Percentiles rank a stretch among this genome's conserved stretches.
These are phyloP conservation scores for Gobio occitaniae DNA, from an alignment of 2,797 vertebrate species.

Conservation along the genomic window DNA sequence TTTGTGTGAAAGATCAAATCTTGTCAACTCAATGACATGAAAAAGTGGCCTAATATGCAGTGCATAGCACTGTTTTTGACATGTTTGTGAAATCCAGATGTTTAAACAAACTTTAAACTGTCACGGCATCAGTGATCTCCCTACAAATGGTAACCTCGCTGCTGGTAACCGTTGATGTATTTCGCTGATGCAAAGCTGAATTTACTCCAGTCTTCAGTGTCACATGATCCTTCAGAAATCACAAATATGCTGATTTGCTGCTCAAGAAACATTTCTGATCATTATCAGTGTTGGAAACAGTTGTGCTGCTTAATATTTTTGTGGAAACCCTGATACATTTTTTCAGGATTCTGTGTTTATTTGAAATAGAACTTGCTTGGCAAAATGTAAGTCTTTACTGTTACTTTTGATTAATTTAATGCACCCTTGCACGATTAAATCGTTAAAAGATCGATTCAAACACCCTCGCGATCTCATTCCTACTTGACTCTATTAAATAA, in stretches of 20 bases:
- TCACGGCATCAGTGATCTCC: not conserved
- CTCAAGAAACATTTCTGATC: not conserved
- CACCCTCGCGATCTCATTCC: too few species aligned
- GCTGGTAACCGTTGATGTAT: not conserved
- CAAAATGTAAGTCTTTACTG: not conserved
- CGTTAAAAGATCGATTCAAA: too few species aligned
- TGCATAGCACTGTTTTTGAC: not conserved
- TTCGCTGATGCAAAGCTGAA: not conserved
- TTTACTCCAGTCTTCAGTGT: not conserved
- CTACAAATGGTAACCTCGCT: not conserved
- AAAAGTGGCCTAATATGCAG: conserved; percentile 27
- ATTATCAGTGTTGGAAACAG: not conserved
- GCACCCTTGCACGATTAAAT: not conserved
- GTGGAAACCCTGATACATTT: not conserved
- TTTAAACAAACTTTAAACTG: not conserved
- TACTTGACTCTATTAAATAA: too few species aligned
- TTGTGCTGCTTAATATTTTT: not conserved
- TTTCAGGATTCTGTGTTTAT: not conserved
- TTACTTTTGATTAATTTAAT: not conserved
- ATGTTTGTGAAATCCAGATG: not conserved
- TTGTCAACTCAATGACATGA: conserved; percentile 33
- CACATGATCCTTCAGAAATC: conserved; percentile 8
- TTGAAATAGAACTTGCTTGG: too few species aligned
- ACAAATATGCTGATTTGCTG: not conserved
- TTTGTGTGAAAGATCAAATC: conserved; percentile 14